Conservation (phyloP, 2,888 invertebrate species). For the Mimumesa dahlbomi region DNA sequence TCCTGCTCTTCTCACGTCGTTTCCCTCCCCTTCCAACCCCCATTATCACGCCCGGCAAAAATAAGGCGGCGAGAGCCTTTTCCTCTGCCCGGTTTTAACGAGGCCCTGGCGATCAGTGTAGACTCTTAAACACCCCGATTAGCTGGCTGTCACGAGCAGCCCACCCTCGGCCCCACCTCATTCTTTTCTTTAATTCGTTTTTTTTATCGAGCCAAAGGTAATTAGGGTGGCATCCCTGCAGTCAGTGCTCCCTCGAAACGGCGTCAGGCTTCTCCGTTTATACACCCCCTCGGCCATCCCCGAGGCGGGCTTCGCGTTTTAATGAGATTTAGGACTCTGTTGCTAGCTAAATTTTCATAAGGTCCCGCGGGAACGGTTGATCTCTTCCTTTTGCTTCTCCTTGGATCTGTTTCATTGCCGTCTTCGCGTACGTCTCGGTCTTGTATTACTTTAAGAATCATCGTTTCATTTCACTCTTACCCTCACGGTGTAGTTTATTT, state of each 20-base stretch:
- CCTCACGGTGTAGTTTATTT: too few species aligned
- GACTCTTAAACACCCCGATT: conserved; percentile 81
- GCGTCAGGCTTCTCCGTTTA: conserved; percentile 30
- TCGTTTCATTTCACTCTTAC: too few species aligned
- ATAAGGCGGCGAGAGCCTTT: conserved; percentile 74
- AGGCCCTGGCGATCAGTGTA: conserved; percentile 79
- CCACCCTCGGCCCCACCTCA: conserved; percentile 77
- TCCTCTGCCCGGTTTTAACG: conserved; percentile 76
- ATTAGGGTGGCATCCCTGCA: conserved; percentile 80
- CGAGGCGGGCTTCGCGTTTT: conserved; percentile 71
- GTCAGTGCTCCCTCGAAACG: conserved; percentile 70
- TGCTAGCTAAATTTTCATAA: conserved; percentile 75
- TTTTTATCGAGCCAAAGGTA: conserved; percentile 78
- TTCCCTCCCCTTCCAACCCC: conserved; percentile 63
- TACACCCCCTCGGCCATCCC: conserved; percentile 38
- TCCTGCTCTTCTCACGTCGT: conserved; percentile 32
- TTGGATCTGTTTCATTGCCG: neutral
- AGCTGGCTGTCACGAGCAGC: conserved; percentile 80
- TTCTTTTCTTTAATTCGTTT: conserved; percentile 80
- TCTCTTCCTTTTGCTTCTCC: conserved; percentile 26
- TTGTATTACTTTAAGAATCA: neutral
- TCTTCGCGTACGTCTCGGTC: neutral
- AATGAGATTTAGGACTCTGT: conserved; percentile 77
- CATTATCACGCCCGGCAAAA: conserved; percentile 78
- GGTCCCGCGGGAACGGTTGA: conserved; percentile 52